phyloP scores from a whole-genome alignment of 2,888 invertebrate species.

The Drosophila limbata region DNA sequence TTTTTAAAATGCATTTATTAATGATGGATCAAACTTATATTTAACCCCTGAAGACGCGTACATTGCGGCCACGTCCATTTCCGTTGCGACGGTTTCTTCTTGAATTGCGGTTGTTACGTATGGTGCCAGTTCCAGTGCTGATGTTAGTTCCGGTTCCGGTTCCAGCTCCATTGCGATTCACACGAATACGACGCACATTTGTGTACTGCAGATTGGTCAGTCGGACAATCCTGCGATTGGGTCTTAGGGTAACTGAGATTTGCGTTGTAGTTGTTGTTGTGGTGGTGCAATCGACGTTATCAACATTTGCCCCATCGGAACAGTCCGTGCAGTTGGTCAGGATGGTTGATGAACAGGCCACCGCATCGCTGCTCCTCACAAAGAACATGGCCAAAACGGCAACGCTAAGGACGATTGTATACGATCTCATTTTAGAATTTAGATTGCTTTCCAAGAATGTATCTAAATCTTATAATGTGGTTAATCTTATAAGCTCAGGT shows the following conservation, averaged over 20 bases:
- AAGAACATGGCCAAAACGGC: slow-evolving; percentile 26
- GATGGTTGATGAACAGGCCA: slow-evolving; percentile 31
- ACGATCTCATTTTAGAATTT: slow-evolving; percentile 23
- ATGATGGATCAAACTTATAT: neutral
- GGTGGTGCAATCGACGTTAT: slow-evolving; percentile 31
- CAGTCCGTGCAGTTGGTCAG: slow-evolving; percentile 35
- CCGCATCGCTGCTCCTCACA: slow-evolving; percentile 28
- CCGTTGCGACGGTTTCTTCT: neutral
- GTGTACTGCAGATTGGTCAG: slow-evolving; percentile 15
- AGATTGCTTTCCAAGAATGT: neutral
- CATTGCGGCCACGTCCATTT: slow-evolving; percentile 1
- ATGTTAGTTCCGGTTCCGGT: neutral
- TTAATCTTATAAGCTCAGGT: neutral
- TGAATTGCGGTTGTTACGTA: neutral
- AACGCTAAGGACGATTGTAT: slow-evolving; percentile 20
- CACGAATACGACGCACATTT: slow-evolving; percentile 10
- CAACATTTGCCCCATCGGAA: slow-evolving; percentile 4
- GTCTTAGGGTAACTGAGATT: neutral
- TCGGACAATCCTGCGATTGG: neutral
- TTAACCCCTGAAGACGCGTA: neutral
- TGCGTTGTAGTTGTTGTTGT: slow-evolving; percentile 36
- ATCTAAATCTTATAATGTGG: slow-evolving; percentile 8
- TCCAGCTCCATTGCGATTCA: slow-evolving; percentile 11
- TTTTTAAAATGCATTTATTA: neutral
- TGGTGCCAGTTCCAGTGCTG: neutral